These are phyloP conservation scores for Lethenteron camtschaticum DNA, from an alignment of 2,113 vertebrate species.

Conservation along the genomic window DNA sequence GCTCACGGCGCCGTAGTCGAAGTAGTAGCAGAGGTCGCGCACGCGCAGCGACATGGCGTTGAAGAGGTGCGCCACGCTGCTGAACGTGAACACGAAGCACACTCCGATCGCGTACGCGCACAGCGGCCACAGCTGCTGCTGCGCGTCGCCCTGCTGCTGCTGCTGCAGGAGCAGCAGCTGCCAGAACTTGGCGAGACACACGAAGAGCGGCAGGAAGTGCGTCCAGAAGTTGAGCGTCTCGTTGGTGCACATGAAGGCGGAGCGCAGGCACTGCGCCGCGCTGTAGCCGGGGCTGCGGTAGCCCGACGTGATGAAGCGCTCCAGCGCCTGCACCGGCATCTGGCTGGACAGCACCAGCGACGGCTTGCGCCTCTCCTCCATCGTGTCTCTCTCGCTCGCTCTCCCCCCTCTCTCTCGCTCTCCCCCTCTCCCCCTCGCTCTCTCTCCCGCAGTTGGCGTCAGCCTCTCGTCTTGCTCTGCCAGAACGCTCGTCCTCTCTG, in stretches of 20 bases:
- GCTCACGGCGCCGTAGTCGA: slow-evolving; percentile 39
- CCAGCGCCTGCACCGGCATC: slow-evolving; percentile 25
- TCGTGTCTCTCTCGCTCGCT: neutral
- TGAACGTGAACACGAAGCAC: slow-evolving; percentile 28
- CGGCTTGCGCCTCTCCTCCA: neutral
- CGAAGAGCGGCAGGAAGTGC: slow-evolving; percentile 34
- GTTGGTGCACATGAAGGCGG: slow-evolving; percentile 34
- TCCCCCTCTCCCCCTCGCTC: neutral
- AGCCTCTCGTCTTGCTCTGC: no score
- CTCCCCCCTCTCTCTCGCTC: neutral
- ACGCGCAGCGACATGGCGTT: slow-evolving; percentile 35
- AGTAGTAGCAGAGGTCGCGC: slow-evolving; percentile 34
- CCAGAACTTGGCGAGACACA: slow-evolving; percentile 25
- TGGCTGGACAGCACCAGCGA: slow-evolving; percentile 24
- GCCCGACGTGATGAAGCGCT: slow-evolving; percentile 34
- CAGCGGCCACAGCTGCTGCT: slow-evolving; percentile 1
- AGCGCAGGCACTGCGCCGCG: slow-evolving; percentile 30
- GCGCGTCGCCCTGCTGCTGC: neutral
- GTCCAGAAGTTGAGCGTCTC: slow-evolving; percentile 47
- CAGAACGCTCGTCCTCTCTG: no score
- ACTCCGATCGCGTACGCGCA: slow-evolving; percentile 39
- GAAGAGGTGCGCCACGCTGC: slow-evolving; percentile 39
- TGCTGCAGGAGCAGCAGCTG: slow-evolving; percentile 14
- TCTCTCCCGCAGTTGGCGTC: neutral
- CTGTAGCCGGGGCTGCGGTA: slow-evolving; percentile 38